Conservation (phyloP, 1,140 invertebrate genomes). For the Fopius arisanus region DNA sequence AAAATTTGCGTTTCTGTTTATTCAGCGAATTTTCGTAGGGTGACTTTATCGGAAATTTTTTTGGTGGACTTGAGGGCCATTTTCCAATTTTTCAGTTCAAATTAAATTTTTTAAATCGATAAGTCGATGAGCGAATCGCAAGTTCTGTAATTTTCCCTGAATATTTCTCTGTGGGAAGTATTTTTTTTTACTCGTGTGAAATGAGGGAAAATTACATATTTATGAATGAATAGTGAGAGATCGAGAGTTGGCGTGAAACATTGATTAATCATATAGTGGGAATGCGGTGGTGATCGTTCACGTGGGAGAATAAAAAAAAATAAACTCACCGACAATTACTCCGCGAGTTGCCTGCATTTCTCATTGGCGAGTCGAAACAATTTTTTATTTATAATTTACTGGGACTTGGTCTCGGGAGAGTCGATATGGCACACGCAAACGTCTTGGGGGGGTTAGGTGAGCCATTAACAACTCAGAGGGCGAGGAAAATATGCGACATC, state of each 20-base stretch:
- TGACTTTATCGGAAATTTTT: no score
- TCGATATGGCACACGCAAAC: conserved; percentile 43
- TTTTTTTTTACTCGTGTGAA: no score
- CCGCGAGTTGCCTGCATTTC: neutral
- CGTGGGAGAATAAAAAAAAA: neutral
- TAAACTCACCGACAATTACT: neutral
- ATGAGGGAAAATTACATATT: no score
- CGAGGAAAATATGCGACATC: conserved; percentile 26
- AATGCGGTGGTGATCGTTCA: neutral
- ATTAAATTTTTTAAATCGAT: no score
- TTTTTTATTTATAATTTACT: conserved; percentile 48
- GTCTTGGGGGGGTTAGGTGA: conserved; percentile 22
- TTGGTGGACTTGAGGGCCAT: no score
- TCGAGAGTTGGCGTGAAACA: neutral
- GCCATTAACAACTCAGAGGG: neutral
- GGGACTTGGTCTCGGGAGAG: conserved; percentile 7
- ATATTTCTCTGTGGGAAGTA: no score
- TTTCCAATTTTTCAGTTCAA: no score
- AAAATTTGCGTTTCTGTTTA: no score
- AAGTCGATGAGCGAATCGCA: no score
- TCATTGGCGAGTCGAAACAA: conserved; percentile 18
- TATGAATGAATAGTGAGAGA: no score
- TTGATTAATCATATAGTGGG: neutral
- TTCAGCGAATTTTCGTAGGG: no score
- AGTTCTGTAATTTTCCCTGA: no score